Evolutionary conservation across 2,888 invertebrate species (phyloP).

Genomic region (Seira ritae): DNA sequence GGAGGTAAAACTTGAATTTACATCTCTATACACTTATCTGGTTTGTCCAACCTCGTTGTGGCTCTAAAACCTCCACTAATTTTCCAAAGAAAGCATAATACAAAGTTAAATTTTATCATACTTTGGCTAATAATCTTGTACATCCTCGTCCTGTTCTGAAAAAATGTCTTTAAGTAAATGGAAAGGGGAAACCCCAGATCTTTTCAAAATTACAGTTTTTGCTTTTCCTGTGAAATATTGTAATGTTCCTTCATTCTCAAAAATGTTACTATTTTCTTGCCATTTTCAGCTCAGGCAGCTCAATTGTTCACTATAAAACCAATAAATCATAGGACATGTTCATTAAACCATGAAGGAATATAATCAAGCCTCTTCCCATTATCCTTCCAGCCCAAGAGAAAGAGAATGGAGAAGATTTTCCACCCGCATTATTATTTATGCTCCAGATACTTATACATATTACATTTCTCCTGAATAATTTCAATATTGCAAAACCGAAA

Average conservation of each 20-base stretch:
- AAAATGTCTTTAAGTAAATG: too few relatives aligned
- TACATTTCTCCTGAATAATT: conserved; percentile 13
- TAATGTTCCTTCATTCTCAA: not conserved
- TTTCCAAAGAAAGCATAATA: too few relatives aligned
- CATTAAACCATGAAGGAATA: conserved; percentile 11
- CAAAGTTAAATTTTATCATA: too few relatives aligned
- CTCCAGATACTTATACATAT: not conserved
- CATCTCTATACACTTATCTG: too few relatives aligned
- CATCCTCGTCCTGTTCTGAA: too few relatives aligned
- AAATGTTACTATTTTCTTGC: not conserved
- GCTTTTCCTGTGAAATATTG: conserved; percentile 2
- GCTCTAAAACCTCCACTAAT: too few relatives aligned
- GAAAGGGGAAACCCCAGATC: too few relatives aligned
- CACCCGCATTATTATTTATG: not conserved
- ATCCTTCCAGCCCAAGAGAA: not conserved
- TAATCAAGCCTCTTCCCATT: conserved; percentile 18
- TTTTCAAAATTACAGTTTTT: too few relatives aligned
- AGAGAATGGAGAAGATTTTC: not conserved
- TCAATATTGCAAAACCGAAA: conserved; percentile 4
- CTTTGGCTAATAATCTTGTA: too few relatives aligned
- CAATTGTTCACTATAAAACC: conserved; percentile 6
- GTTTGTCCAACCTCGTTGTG: too few relatives aligned
- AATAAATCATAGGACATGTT: conserved; percentile 21
- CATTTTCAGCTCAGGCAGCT: conserved; percentile 4
- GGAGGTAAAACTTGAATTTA: too few relatives aligned